A percentile compares a stretch with the other conserved stretches of the same genome.
Conservation (phyloP, 2,113 vertebrate genomes). For the Mormyrus iriodes region DNA sequence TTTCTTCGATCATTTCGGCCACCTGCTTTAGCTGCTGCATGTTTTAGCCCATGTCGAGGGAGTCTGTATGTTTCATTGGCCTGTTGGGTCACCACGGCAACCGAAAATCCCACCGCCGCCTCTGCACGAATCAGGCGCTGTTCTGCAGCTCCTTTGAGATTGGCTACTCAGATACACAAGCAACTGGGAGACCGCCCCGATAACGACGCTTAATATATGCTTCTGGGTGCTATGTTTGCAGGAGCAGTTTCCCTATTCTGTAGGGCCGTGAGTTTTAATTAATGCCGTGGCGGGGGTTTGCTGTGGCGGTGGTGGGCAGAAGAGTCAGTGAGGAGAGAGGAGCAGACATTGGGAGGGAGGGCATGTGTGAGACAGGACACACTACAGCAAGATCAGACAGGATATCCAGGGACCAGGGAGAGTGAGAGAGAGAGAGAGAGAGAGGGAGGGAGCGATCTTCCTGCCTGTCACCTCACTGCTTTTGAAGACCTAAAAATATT, state of each 20-base stretch:
- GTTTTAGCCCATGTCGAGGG: slow-evolving; percentile 64
- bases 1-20: slow-evolving; percentile 59
- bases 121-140: slow-evolving; percentile 46
- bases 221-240: slow-evolving; percentile 40
- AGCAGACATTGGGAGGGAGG: not conserved
- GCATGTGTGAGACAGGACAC: not conserved
- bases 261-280: slow-evolving; percentile 5
- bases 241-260: not conserved
- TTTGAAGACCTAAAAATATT: slow-evolving; percentile 15
- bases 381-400: not conserved
- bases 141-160: slow-evolving; percentile 51
- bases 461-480: not conserved
- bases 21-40: slow-evolving; percentile 65
- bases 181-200: slow-evolving; percentile 34
- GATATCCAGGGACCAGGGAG: not conserved
- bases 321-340: not conserved
- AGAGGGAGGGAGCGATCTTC: not conserved
- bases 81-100: slow-evolving; percentile 66
- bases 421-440: not conserved
- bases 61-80: slow-evolving; percentile 58
- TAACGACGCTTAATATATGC: slow-evolving; percentile 44
- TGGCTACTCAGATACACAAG: slow-evolving; percentile 43
- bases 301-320: not conserved
- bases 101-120: slow-evolving; percentile 48
- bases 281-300: no score